Evolutionary conservation across 2,797 vertebrate species (phyloP).

Genomic region (Danio kyathit): DNA sequence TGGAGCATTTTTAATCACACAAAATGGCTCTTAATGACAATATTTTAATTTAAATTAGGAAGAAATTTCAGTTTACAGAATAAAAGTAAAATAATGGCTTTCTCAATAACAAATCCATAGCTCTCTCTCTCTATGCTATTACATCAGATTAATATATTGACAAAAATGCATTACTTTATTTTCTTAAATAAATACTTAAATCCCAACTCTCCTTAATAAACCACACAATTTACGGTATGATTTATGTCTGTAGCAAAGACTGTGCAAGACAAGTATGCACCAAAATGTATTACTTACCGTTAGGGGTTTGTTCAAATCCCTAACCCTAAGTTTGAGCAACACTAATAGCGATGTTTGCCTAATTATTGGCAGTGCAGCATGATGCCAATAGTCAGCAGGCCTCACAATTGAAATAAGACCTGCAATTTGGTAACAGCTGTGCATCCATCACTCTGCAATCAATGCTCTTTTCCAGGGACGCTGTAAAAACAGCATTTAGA

Average conservation of each 20-base stretch:
- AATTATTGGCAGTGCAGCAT: slow-evolving; percentile 25
- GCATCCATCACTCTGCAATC: slow-evolving; percentile 43
- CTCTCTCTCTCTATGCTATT: too few relatives aligned
- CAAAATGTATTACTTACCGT: slow-evolving; percentile 12
- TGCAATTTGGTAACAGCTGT: slow-evolving; percentile 14
- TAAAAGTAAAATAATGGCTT: too few relatives aligned
- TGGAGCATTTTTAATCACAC: too few relatives aligned
- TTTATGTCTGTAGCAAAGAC: slow-evolving; percentile 2
- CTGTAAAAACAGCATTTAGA: slow-evolving; percentile 44
- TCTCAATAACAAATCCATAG: too few relatives aligned
- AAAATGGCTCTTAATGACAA: too few relatives aligned
- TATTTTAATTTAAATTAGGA: too few relatives aligned
- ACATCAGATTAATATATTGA: too few relatives aligned
- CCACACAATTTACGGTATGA: neutral
- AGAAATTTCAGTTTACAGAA: too few relatives aligned
- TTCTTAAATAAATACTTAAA: neutral
- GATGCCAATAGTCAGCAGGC: slow-evolving; percentile 16
- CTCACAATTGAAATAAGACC: slow-evolving; percentile 30
- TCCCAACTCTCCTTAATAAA: neutral
- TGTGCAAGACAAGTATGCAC: neutral
- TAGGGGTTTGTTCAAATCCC: neutral
- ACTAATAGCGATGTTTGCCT: slow-evolving; percentile 23
- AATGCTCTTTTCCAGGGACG: slow-evolving; percentile 8
- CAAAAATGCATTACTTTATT: too few relatives aligned
- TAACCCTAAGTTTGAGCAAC: slow-evolving; percentile 1